Evolutionary conservation across 2,888 invertebrate species (phyloP).

Genomic region (Oxyscelio sp.): DNA sequence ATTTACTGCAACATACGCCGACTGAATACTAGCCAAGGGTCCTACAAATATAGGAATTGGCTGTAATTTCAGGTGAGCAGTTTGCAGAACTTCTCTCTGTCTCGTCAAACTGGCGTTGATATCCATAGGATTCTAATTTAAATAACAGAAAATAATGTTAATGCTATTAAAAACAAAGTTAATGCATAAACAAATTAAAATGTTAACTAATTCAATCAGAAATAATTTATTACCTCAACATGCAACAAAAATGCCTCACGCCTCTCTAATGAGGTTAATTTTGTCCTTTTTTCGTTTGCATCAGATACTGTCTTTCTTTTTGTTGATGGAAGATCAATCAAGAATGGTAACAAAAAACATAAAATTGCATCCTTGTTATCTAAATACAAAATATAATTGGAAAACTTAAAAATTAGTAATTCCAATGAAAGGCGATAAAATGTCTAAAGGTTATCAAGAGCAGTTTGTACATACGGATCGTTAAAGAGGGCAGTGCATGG

Average conservation of each 20-base stretch:
- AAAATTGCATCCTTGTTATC: conserved; percentile 33
- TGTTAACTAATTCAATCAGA: too few relatives aligned
- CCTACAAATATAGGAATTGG: conserved; percentile 64
- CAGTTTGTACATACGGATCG: background rate
- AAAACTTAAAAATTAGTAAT: too few relatives aligned
- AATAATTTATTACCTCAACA: conserved; percentile 2
- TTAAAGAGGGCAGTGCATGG: conserved; percentile 1
- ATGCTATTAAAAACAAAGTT: too few relatives aligned
- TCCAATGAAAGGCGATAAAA: too few relatives aligned
- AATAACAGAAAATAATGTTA: too few relatives aligned
- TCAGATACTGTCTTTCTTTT: too few relatives aligned
- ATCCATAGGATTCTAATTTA: conserved; percentile 28
- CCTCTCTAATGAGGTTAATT: conserved; percentile 16
- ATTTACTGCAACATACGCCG: conserved; percentile 55
- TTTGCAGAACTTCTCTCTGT: background rate
- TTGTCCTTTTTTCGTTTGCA: conserved; percentile 5
- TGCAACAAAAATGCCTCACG: conserved; percentile 32
- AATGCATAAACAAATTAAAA: too few relatives aligned
- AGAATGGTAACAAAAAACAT: conserved; percentile 7
- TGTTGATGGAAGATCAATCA: conserved; percentile 33
- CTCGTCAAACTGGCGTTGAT: background rate
- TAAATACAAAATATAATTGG: too few relatives aligned
- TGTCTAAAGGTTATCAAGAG: too few relatives aligned
- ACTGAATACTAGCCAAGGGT: conserved; percentile 45
- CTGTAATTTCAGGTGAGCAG: conserved; percentile 35